Conservation (phyloP, 2,888 invertebrate species). For the Latrodectus hesperus region DNA sequence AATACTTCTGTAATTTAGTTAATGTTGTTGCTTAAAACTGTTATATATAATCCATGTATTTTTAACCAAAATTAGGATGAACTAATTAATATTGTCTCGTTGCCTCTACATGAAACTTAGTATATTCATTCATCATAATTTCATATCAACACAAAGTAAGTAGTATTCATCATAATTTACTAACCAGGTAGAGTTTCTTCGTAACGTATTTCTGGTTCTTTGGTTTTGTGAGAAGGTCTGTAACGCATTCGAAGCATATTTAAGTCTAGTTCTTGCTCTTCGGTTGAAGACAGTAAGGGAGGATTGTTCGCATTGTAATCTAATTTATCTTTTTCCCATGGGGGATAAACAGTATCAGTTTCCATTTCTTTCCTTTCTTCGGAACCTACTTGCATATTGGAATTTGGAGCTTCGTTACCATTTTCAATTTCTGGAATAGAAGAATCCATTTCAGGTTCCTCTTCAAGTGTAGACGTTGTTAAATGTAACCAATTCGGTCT, state of each 20-base stretch:
- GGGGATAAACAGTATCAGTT: neutral
- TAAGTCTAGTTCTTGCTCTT: neutral
- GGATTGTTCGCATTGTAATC: neutral
- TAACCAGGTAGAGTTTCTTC: neutral
- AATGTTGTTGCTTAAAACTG: too few species aligned
- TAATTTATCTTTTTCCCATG: neutral
- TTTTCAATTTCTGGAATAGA: neutral
- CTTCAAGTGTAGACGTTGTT: neutral
- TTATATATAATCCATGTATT: too few species aligned
- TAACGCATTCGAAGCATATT: conserved; percentile 16
- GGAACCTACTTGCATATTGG: too few species aligned
- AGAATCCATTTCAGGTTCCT: neutral
- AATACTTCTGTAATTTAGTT: too few species aligned
- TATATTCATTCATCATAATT: too few species aligned
- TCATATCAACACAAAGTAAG: too few species aligned
- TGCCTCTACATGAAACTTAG: too few species aligned
- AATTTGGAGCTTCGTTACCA: too few species aligned
- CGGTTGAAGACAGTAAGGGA: neutral
- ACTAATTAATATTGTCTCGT: too few species aligned
- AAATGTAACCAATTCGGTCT: neutral
- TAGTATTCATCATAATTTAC: neutral
- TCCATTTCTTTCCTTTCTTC: neutral
- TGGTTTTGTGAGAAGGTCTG: neutral
- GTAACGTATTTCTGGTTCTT: neutral
- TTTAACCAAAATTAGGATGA: too few species aligned